Conservation (phyloP, 2,888 invertebrate species). For the Sisyra nigra region DNA sequence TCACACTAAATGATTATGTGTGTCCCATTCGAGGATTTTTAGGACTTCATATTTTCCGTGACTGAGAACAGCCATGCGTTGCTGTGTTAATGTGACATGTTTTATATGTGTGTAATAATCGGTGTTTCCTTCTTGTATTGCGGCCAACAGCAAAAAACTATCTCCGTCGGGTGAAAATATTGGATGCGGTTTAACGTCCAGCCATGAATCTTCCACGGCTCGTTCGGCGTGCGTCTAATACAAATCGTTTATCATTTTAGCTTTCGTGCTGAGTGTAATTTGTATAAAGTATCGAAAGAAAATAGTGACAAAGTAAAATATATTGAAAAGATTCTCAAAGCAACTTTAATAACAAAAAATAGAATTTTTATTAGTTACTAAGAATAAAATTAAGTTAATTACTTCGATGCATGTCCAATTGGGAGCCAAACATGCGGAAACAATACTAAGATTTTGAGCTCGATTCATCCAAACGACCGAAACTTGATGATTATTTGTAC, state of each 20-base stretch:
- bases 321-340: too few relatives aligned
- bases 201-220: conserved; percentile 71
- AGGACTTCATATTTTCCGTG: conserved; percentile 75
- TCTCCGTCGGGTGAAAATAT: conserved; percentile 72
- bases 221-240: conserved; percentile 64
- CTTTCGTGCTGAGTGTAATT: too few relatives aligned
- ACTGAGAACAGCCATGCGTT: conserved; percentile 69
- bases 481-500: conserved; percentile 58
- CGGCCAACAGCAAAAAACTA: conserved; percentile 65
- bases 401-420: conserved; percentile 79
- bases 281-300: too few relatives aligned
- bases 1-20: conserved; percentile 64
- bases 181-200: conserved; percentile 71
- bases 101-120: conserved; percentile 82
- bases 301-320: too few relatives aligned
- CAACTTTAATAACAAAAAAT: too few relatives aligned
- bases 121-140: conserved; percentile 68
- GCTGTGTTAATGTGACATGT: conserved; percentile 65
- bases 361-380: too few relatives aligned
- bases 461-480: conserved; percentile 88
- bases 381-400: too few relatives aligned
- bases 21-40: conserved; percentile 73
- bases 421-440: conserved; percentile 69
- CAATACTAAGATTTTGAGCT: conserved; percentile 78
- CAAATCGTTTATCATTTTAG: conserved; percentile 8